Evolutionary conservation across 2,113 vertebrate genomes (phyloP), one percentile per base, ranked within the genome.

Genomic region (Atherinomorus stipes): DNA sequence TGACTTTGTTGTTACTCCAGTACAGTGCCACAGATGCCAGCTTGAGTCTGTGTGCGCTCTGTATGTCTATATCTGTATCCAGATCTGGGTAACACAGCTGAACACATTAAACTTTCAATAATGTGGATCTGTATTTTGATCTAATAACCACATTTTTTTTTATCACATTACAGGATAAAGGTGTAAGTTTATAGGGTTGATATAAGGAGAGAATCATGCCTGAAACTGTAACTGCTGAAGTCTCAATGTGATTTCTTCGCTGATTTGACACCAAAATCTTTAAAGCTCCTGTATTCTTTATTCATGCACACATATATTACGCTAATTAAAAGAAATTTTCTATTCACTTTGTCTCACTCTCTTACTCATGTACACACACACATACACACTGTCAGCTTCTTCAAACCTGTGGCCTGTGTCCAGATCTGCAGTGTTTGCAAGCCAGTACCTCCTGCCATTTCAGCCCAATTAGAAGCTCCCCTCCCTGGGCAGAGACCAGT

Each of bases 401-500:
- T 83, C 83, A 86, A 76, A 87, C 81, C 65, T 61, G 72, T 80
- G 83, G 83, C 86, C 77, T 74, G 68, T 78, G 76, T 89, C 87
- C 85, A 90, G 81, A 84, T 80, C 75, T 62, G 64, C 78, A 69
- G 70, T 68, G 76, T 81, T 81, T 81, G 72, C 53, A 38, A 81
- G 69, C 85, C 85, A 85, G 79, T 68, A 56, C 81, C 83, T 85
- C 80, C 83, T 88, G 86, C 86, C 75, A 87, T 85, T 64, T 82
- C 66, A 78, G 78, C 84, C 90, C 90, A 91, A 90, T 89, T 91
- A 89, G 84, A 81, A 68, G 73, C 84, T 85, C 67, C 77, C 86
- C 80, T 88, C 63, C 80, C 69, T 54, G 47, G 64, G 83, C 78
- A 74, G 74, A 51, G 74, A 42, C 71, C 19, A 63, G 81, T 7